Evolutionary conservation across 1,140 invertebrate genomes (phyloP).

Genomic region (Euura lappo): DNA sequence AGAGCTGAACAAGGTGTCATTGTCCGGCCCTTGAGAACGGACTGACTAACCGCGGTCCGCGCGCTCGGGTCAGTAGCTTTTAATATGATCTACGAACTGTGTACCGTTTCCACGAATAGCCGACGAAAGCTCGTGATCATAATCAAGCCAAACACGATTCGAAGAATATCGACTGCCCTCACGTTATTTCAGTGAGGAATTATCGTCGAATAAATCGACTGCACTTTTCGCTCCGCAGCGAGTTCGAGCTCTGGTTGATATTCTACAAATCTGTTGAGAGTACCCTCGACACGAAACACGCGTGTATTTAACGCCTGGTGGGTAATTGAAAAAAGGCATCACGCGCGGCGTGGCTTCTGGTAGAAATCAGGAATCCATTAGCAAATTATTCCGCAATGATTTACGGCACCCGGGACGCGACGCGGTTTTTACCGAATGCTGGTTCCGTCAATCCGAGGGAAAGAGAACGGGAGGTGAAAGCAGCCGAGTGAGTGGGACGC

Average conservation of each 20-base stretch:
- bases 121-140: not conserved
- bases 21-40: not conserved
- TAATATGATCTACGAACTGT: not conserved
- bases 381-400: slow-evolving; percentile 19
- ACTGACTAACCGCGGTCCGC: not conserved
- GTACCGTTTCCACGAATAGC: not conserved
- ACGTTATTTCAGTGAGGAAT: too few relatives aligned
- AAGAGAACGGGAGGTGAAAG: not conserved
- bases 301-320: too few relatives aligned
- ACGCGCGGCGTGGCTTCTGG: not conserved
- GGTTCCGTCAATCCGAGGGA: not conserved
- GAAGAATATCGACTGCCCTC: too few relatives aligned
- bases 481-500: too few relatives aligned
- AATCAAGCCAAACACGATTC: too few relatives aligned
- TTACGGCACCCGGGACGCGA: not conserved
- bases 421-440: not conserved
- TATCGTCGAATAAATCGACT: too few relatives aligned
- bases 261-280: too few relatives aligned
- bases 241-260: too few relatives aligned
- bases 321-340: not conserved
- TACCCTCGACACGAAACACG: too few relatives aligned
- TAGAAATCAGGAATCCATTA: slow-evolving; percentile 45
- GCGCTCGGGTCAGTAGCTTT: not conserved
- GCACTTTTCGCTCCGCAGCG: too few relatives aligned
- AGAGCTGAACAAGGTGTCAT: slow-evolving; percentile 6